Evolutionary conservation across 2,888 invertebrate species (phyloP), one percentile per base, ranked within the genome.

Genomic region (Acanthosepion esculentum): DNA sequence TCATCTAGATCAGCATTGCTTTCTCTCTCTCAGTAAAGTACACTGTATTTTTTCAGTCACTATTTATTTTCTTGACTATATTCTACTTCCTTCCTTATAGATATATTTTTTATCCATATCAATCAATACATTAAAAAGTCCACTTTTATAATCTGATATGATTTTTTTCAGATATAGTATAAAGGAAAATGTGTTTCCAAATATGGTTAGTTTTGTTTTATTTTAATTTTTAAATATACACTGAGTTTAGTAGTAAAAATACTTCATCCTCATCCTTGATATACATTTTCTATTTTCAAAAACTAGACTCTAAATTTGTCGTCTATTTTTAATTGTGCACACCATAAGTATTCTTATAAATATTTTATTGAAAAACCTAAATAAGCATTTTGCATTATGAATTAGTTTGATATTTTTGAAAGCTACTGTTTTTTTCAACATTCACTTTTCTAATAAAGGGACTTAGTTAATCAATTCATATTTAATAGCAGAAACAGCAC

Each of bases 201-300:
- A 78, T 78, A n/a, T 78, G 8, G n/a, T 78, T 78, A n/a, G 59
- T 18, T 29, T 64, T 29, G 29, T 26, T 78, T 78, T 78, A 2
- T 1, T 78, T n/a, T 78, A 59, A n/a, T 78, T 78, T 78, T 29
- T 78, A 78, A n/a, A 78, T 78, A 78, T n/a, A 78, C 78, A 78
- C 59, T 59, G n/a, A n/a, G 78, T 78, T 78, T n/a, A 78, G 78
- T 78, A 78, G 78, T 10, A 78, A n/a, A 78, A 78, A n/a, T n/a
- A 29, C n/a, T 78, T 78, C 78, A 29, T 20, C 64, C 29, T 78
- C 15, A n/a, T 78, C n/a, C n/a, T 78, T 78, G 78, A 78, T 78
- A n/a, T 78, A 78, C n/a, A 78, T 78, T 78, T 78, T 59, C n/a
- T 78, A 29, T 78, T 78, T 78, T n/a, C n/a, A 78, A 78, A 78